Conservation (phyloP, 2,888 invertebrate species). For the Nemapogon koenigi region DNA sequence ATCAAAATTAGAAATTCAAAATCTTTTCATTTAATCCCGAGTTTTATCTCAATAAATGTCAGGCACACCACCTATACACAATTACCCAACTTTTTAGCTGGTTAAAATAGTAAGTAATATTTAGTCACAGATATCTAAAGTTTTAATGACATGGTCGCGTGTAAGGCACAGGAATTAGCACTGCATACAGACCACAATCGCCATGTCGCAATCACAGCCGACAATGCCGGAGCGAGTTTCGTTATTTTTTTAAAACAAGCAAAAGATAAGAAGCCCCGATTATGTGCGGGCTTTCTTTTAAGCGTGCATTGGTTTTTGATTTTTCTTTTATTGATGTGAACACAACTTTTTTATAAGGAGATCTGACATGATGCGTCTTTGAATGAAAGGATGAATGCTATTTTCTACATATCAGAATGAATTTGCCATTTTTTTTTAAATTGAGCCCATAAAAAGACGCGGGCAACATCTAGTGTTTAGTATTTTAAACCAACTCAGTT, state of each 20-base stretch:
- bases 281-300: slow-evolving; percentile 26
- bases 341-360: slow-evolving; percentile 23
- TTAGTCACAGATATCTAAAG: slow-evolving; percentile 3
- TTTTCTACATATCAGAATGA: too few relatives aligned
- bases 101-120: too few relatives aligned
- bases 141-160: slow-evolving; percentile 42
- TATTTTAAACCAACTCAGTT: slow-evolving; percentile 22
- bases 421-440: too few relatives aligned
- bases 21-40: too few relatives aligned
- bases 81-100: too few relatives aligned
- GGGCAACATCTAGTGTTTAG: slow-evolving; percentile 19
- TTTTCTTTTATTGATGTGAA: slow-evolving; percentile 6
- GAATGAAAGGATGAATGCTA: too few relatives aligned
- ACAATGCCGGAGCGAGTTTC: slow-evolving; percentile 34
- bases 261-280: slow-evolving; percentile 36
- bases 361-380: too few relatives aligned
- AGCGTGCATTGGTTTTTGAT: slow-evolving; percentile 34
- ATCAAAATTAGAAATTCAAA: too few relatives aligned
- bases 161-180: slow-evolving; percentile 38
- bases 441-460: slow-evolving; percentile 9
- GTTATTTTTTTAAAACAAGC: slow-evolving; percentile 26
- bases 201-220: slow-evolving; percentile 38
- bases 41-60: too few relatives aligned
- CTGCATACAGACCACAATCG: slow-evolving; percentile 33
- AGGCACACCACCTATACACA: too few relatives aligned